These are phyloP conservation scores for Triplophysa rosa DNA, from an alignment of 2,113 vertebrate species.

Conservation along the genomic window DNA sequence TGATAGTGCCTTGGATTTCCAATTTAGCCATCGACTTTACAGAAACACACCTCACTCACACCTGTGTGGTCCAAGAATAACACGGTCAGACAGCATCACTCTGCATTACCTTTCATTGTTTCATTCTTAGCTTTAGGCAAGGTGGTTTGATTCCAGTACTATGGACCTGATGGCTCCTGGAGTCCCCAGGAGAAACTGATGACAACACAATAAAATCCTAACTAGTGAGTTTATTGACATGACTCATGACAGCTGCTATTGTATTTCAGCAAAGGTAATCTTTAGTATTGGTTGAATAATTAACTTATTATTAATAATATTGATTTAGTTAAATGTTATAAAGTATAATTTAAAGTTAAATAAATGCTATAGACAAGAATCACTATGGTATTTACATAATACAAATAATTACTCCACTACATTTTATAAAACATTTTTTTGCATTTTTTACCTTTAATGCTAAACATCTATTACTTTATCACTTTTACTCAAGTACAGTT, in stretches of 20 bases:
- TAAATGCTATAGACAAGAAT: too few relatives aligned
- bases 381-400: too few relatives aligned
- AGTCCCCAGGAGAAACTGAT: background rate
- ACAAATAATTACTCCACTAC: too few relatives aligned
- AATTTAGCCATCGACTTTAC: background rate
- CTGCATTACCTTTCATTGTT: slow-evolving; percentile 18
- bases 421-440: too few relatives aligned
- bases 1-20: too few relatives aligned
- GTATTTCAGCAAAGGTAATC: background rate
- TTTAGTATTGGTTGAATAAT: too few relatives aligned
- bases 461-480: too few relatives aligned
- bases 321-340: too few relatives aligned
- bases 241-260: background rate
- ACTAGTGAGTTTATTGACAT: background rate
- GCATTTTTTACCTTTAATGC: too few relatives aligned
- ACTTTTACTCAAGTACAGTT: too few relatives aligned
- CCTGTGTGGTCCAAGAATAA: slow-evolving; percentile 1
- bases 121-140: slow-evolving; percentile 11
- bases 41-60: background rate
- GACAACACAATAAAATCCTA: background rate
- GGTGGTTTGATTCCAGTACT: background rate
- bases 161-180: background rate
- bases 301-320: too few relatives aligned
- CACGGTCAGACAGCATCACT: slow-evolving; percentile 12
- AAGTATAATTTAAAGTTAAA: too few relatives aligned